A percentile compares a stretch with the other conserved stretches of the same genome.
These are phyloP conservation scores for Chloropsis hardwickii DNA, from an alignment of 2,113 vertebrate species.

Conservation along the genomic window DNA sequence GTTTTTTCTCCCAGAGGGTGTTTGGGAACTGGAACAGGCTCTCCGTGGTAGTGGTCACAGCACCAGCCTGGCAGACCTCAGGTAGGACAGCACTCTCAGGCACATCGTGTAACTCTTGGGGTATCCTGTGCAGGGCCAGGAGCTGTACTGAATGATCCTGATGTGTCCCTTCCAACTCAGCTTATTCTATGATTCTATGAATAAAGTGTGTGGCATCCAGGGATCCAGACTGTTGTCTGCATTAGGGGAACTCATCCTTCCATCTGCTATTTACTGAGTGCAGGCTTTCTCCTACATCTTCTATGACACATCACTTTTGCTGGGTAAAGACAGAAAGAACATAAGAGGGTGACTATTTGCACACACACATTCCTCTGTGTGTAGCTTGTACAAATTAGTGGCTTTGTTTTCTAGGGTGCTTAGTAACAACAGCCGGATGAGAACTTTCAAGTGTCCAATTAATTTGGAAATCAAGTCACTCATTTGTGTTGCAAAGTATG, in stretches of 20 bases:
- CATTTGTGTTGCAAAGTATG: not conserved
- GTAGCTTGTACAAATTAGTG: not conserved
- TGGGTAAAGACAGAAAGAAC: not conserved
- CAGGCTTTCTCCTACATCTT: not conserved
- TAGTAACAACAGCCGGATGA: not conserved
- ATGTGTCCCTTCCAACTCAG: not conserved
- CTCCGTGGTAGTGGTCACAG: not conserved
- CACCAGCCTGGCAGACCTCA: not conserved
- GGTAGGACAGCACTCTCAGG: not conserved
- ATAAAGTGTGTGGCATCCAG: not conserved
- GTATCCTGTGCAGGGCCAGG: not conserved
- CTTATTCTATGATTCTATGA: not conserved
- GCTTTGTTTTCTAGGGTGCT: not conserved
- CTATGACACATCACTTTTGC: not conserved
- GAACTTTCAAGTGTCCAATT: not conserved
- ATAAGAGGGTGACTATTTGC: not conserved
- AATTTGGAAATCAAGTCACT: not conserved
- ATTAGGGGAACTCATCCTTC: not conserved
- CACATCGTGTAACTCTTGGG: not conserved
- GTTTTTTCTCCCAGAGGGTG: not conserved
- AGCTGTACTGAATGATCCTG: not conserved
- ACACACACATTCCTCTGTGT: not conserved
- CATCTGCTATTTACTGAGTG: not conserved
- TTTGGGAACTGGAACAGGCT: not conserved
- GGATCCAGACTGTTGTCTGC: not conserved